Base-by-base conservation (phyloP, 2,888 invertebrate species). In the Scaptomyza cyrtandrae region DNA sequence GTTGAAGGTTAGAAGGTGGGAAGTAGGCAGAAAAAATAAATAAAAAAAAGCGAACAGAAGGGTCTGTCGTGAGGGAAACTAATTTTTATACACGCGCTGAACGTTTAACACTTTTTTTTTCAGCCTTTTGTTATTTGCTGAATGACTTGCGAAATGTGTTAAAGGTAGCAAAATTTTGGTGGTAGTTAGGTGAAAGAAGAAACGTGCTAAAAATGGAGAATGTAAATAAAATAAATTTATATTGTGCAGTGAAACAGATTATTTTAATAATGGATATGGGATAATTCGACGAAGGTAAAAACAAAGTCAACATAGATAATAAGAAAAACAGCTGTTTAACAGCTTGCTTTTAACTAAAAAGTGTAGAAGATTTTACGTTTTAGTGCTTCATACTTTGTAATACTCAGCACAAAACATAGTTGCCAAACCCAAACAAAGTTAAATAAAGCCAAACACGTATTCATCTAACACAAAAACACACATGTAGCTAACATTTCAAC, bases 21-120 rank as follows among this genome's bases (percentile, higher is more conserved):
- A 3, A 11, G 14, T 10, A 13, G 16, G 27, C 16, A 14, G 14
- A 39, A 24, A 14, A 11, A 13, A n/a, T 11, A 14, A 35, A 35
- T 1, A 13, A 37, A n/a, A 37, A n/a, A 6, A 1, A n/a, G 14
- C 39, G 14, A 14, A 49, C 54, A 63, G 61, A 68, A 73, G 80
- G 62, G 73, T 60, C 57, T 55, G 62, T 68, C 73, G 78, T 63
- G 78, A 85, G 72, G 87, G 58, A 72, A 87, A 82, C 82, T 83
- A 82, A 77, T 82, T 86, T 83, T 82, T 86, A 86, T 86, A 83
- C 83, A 84, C 83, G 83, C 88, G 86, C 74, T 59, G 58, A 53
- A 49, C 68, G 50, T 66, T 68, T 77, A 63, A 46, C 73, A 77
- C 56, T 44, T 67, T 60, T 70, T 66, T 74, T 43, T 52, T n/a